Conservation (phyloP, 2,113 vertebrate genomes). For the Sylvilagus bachmani region DNA sequence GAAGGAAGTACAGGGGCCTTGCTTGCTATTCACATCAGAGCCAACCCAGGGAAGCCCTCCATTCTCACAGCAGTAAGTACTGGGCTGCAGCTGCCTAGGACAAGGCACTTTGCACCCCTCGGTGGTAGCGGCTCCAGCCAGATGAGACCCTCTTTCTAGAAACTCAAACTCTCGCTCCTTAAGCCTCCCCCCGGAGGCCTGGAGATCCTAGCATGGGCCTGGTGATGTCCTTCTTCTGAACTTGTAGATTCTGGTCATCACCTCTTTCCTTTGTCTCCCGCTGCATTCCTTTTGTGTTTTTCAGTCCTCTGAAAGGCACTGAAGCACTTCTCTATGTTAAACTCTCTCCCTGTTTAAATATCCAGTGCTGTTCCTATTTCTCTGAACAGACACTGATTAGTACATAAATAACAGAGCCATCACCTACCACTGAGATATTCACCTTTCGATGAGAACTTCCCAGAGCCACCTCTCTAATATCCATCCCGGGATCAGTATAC, state of each 20-base stretch:
- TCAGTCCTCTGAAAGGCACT: not conserved
- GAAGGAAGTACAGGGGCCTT: not conserved
- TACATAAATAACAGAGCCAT: not conserved
- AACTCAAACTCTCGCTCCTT: not conserved
- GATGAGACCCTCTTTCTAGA: not conserved
- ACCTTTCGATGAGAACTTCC: not conserved
- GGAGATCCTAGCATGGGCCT: not conserved
- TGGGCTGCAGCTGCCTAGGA: not conserved
- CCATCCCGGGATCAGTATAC: not conserved
- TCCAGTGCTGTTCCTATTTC: not conserved
- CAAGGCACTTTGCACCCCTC: not conserved
- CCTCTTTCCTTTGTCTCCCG: not conserved
- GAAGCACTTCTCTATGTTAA: not conserved
- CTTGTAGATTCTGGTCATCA: not conserved
- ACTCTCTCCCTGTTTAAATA: constrained; percentile 11
- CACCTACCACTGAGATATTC: not conserved
- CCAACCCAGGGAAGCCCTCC: not conserved
- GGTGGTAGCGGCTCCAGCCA: not conserved
- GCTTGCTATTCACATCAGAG: not conserved
- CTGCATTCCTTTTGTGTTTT: not conserved
- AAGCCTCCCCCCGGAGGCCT: not conserved
- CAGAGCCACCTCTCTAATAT: not conserved
- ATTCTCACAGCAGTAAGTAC: not conserved
- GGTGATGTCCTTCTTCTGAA: not conserved
- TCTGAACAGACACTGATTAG: not conserved